Percentiles rank a stretch among this genome's conserved stretches.
These are phyloP conservation scores for Oxyura jamaicensis DNA, from an alignment of 2,113 vertebrate species.

Conservation along the genomic window DNA sequence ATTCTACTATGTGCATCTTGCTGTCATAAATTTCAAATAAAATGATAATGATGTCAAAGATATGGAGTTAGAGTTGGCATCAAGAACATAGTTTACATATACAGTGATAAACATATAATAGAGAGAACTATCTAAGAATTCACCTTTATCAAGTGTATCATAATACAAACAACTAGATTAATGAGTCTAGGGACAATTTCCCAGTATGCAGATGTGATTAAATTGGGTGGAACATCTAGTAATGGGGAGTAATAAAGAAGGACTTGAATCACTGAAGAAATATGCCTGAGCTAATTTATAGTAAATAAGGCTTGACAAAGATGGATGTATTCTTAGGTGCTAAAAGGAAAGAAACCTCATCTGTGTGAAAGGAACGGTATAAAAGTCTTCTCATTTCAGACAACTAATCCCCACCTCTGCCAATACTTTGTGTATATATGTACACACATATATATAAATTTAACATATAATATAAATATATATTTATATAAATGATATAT, in stretches of 20 bases:
- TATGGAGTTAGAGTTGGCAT: constrained; percentile 42
- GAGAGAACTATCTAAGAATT: constrained; percentile 48
- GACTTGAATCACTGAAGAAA: constrained; percentile 63
- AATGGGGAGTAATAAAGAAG: constrained; percentile 73
- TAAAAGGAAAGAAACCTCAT: background rate
- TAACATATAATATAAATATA: background rate
- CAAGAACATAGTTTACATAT: constrained; percentile 19
- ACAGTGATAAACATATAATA: constrained; percentile 34
- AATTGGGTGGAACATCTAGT: constrained; percentile 76
- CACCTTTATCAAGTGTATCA: constrained; percentile 56
- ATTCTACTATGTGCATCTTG: background rate
- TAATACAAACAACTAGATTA: constrained; percentile 64
- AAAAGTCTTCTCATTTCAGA: background rate
- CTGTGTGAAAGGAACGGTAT: background rate
- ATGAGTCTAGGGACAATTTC: constrained; percentile 70
- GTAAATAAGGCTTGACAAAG: constrained; percentile 63
- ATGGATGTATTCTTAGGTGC: background rate
- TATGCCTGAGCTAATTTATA: constrained; percentile 50
- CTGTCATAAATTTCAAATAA: constrained; percentile 22
- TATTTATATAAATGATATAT: no score
- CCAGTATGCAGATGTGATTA: constrained; percentile 74
- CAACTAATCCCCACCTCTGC: background rate
- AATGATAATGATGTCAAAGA: constrained; percentile 54
- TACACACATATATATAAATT: background rate
- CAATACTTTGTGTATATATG: background rate